Evolutionary conservation across 2,797 vertebrate species (phyloP).

Genomic region (Rhinogobio ventralis): DNA sequence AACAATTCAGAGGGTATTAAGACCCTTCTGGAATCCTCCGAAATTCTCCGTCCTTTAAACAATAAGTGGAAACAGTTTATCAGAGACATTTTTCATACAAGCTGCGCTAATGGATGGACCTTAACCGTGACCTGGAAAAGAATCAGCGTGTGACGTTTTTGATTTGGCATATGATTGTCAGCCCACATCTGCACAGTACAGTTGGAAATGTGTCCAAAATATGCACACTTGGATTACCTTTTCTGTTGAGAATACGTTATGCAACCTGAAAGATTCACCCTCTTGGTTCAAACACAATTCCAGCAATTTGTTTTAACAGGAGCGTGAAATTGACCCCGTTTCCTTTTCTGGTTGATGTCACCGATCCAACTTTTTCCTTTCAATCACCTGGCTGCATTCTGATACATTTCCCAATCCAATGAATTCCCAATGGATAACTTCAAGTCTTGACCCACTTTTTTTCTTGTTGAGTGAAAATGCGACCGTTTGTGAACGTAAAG

Average conservation of each 20-base stretch:
- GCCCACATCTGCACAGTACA: not conserved
- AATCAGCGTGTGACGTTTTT: conserved; percentile 17
- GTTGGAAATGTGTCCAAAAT: conserved; percentile 1
- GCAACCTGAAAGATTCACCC: conserved; percentile 10
- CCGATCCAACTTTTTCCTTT: not conserved
- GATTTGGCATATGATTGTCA: not conserved
- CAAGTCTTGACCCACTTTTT: not conserved
- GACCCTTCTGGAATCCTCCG: conserved; percentile 61
- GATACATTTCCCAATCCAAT: not conserved
- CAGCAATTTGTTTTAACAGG: not conserved
- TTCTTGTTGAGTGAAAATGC: not conserved
- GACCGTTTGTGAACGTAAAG: not conserved
- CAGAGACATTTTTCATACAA: conserved; percentile 57
- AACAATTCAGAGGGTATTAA: conserved; percentile 60
- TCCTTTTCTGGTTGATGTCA: not conserved
- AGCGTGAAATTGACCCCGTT: conserved; percentile 5
- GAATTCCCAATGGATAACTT: not conserved
- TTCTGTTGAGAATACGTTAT: not conserved
- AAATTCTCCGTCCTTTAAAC: conserved; percentile 58
- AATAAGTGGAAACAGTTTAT: conserved; percentile 66
- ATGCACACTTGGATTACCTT: not conserved
- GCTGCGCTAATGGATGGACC: conserved; percentile 56
- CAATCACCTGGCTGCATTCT: conserved; percentile 1
- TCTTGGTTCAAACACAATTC: not conserved
- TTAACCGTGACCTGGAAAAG: conserved; percentile 44